Evolutionary conservation across 2,113 vertebrate species (phyloP).

Genomic region (Syrmaticus mikado): DNA sequence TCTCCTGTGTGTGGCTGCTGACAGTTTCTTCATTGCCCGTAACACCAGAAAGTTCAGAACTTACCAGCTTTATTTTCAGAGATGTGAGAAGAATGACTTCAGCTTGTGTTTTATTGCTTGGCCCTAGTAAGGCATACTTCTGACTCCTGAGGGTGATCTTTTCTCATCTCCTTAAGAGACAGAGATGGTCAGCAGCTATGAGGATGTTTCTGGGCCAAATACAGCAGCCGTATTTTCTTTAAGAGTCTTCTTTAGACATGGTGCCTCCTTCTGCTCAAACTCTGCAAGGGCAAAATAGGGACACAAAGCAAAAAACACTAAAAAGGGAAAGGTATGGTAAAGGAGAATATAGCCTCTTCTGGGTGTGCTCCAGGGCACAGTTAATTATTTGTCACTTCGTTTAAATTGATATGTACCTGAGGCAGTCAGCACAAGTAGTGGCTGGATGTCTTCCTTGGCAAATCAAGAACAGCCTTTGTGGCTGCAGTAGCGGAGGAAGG

Average conservation of each 20-base stretch:
- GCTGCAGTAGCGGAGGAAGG: conserved; percentile 1
- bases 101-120: neutral
- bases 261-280: neutral
- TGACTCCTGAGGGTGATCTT: neutral
- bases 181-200: neutral
- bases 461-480: neutral
- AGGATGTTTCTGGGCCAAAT: neutral
- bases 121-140: neutral
- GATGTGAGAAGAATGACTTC: neutral
- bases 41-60: neutral
- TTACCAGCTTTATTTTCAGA: neutral
- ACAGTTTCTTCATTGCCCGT: neutral
- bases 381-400: conserved; percentile 16
- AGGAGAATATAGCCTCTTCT: neutral
- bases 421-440: neutral
- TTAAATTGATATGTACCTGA: neutral
- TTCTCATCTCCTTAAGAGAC: neutral
- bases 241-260: neutral
- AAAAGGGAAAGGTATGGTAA: neutral
- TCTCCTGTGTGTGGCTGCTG: neutral
- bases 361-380: neutral
- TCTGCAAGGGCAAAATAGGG: neutral
- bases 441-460: neutral
- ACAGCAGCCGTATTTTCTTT: neutral
- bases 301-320: neutral